Percentiles rank a stretch among this genome's conserved stretches.
phyloP scores from a whole-genome alignment of 2,888 invertebrate species.

The Cyrtodaria siliqua region DNA sequence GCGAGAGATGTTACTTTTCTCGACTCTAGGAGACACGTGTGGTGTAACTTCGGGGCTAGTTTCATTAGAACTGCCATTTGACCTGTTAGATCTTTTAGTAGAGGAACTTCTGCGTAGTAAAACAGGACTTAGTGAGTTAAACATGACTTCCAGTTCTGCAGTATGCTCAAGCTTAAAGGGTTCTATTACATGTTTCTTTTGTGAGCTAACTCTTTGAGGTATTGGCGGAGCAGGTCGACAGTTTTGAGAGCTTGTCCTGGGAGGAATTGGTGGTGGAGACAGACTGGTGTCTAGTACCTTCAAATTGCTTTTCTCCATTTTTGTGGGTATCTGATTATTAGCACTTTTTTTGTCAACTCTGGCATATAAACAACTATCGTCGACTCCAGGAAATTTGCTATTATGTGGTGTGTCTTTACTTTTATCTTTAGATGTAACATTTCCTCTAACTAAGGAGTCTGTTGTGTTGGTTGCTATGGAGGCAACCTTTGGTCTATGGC shows the following conservation, averaged over 20 bases:
- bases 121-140: slow-evolving; percentile 78
- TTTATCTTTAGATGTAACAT: slow-evolving; percentile 1
- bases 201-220: slow-evolving; percentile 21
- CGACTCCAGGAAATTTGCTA: no score
- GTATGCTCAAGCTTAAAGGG: slow-evolving; percentile 61
- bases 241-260: no score
- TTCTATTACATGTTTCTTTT: slow-evolving; percentile 3
- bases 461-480: slow-evolving; percentile 45
- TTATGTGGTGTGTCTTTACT: no score
- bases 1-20: neutral
- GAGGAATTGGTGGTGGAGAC: no score
- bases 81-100: slow-evolving; percentile 41
- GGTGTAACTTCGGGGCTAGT: slow-evolving; percentile 54
- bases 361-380: no score
- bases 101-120: slow-evolving; percentile 67
- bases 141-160: slow-evolving; percentile 78
- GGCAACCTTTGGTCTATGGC: slow-evolving; percentile 7
- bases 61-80: slow-evolving; percentile 43
- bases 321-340: no score
- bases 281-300: no score
- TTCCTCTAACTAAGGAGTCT: slow-evolving; percentile 53
- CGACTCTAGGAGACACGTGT: slow-evolving; percentile 17
- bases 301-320: no score
- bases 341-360: no score
- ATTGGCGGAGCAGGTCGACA: slow-evolving; percentile 41